Conservation (phyloP, 2,888 invertebrate species). For the Blera fallax region DNA sequence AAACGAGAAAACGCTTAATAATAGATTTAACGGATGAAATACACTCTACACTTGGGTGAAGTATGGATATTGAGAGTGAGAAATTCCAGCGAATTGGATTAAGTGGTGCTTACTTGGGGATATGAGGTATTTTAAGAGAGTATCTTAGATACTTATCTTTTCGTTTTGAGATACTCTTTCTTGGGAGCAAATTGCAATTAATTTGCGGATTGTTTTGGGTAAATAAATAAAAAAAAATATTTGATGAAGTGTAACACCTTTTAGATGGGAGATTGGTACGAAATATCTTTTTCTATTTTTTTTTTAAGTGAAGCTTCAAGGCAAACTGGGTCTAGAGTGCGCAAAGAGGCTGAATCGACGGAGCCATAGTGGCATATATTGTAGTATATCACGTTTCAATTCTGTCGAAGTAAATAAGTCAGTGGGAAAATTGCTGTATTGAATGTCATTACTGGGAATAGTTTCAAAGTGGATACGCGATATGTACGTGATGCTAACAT, state of each 20-base stretch:
- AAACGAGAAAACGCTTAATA: slow-evolving; percentile 18
- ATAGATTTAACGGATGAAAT: slow-evolving; percentile 52
- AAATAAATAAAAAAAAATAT: slow-evolving; percentile 6
- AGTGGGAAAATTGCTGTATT: neutral
- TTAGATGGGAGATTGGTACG: neutral
- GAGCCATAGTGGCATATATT: neutral
- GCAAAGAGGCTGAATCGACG: neutral
- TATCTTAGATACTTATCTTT: neutral
- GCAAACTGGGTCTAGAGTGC: neutral
- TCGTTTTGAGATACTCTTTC: neutral
- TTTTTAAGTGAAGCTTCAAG: neutral
- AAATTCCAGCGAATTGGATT: slow-evolving; percentile 44
- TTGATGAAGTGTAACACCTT: neutral
- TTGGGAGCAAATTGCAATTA: slow-evolving; percentile 32
- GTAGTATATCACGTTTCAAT: neutral
- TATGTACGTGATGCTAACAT: too few species aligned
- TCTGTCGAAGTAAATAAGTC: neutral
- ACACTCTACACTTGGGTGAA: slow-evolving; percentile 33
- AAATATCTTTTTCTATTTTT: neutral
- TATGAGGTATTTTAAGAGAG: slow-evolving; percentile 2
- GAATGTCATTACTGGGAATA: neutral
- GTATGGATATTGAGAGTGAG: slow-evolving; percentile 21
- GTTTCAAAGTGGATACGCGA: too few species aligned
- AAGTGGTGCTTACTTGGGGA: slow-evolving; percentile 40
- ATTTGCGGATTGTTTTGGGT: slow-evolving; percentile 27